Base-by-base conservation (phyloP, 2,888 invertebrate species). In the Quadroppia sp. region DNA sequence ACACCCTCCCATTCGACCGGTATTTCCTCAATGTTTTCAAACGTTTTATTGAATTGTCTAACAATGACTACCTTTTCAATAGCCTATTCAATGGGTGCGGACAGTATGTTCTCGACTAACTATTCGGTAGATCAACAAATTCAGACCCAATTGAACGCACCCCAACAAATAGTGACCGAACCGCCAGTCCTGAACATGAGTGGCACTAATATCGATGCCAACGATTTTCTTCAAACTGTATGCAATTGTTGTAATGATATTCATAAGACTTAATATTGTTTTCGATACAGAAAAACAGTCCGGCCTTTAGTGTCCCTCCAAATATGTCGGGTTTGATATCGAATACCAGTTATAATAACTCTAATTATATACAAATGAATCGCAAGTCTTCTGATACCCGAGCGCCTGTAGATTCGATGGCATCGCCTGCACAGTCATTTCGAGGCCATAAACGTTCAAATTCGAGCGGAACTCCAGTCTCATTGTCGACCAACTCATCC, bases 381-480 rank as follows among this genome's bases (percentile, higher is more conserved):
- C 28, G 30, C 9, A 13, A n/a, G 17, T 36, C 36, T 9, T 48
- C 48, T n/a, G 3, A 32, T 9, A 28, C 25, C 9, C n/a, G 69
- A 17, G 20, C 23, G 40, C 1, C 20, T 17, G 17, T 6, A 23
- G 28, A 67, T 17, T 28, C 30, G 11, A 6, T 11, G n/a, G 13
- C 40, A 40, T 6, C 17, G 6, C 23, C 17, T 40, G 11, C 13
- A 9, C 25, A 17, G 6, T 13, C 70, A 67, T 9, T 25, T 70
- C 23, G 36, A 2, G 67, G 73, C 23, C 74, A 74, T 61, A 70
- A 71, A 61, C 74, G 74, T 1, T 74, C 74, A 4, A 71, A 45
- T 71, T 74, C 74, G 3, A 74, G 71, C 36, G 74, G 56, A 23
- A 69, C 73, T 42, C 48, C 61, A 1, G 15, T 72, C 25, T 25